Evolutionary conservation across 2,113 vertebrate species (phyloP).

Genomic region (Tautogolabrus adspersus): DNA sequence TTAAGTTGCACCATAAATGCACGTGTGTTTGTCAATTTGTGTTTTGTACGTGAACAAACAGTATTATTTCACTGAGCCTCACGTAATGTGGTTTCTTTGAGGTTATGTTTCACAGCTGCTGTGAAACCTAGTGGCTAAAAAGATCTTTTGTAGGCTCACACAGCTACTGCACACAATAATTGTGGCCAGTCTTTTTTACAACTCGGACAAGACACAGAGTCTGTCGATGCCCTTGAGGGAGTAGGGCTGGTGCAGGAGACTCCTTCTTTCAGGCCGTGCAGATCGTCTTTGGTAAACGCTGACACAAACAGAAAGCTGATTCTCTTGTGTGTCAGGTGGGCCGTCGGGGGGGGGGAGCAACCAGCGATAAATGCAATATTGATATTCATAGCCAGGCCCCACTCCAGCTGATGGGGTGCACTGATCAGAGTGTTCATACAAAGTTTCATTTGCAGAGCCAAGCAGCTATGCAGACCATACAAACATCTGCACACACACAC

Average conservation of each 20-base stretch:
- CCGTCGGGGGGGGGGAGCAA: constrained; percentile 46
- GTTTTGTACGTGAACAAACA: no score
- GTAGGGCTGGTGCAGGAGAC: constrained; percentile 47
- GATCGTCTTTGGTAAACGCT: constrained; percentile 63
- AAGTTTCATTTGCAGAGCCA: constrained; percentile 74
- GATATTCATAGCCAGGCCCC: constrained; percentile 75
- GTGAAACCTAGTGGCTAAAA: constrained; percentile 21
- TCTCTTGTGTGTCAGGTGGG: constrained; percentile 71
- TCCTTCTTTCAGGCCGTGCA: constrained; percentile 61
- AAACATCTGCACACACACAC: constrained; percentile 6
- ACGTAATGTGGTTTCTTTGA: not conserved
- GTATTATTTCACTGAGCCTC: not conserved
- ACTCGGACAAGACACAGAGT: constrained; percentile 27
- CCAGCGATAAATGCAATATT: constrained; percentile 71
- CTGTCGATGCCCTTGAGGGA: constrained; percentile 66
- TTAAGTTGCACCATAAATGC: not conserved
- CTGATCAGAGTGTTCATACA: constrained; percentile 73
- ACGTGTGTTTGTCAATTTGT: not conserved
- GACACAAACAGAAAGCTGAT: constrained; percentile 77
- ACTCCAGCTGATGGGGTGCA: constrained; percentile 60
- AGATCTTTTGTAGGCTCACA: constrained; percentile 4
- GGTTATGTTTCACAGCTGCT: not conserved
- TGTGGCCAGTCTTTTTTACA: constrained; percentile 7
- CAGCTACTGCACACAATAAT: constrained; percentile 12
- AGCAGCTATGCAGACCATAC: constrained; percentile 57